A percentile compares a stretch with the other conserved stretches of the same genome.
These are phyloP conservation scores for Paralvinella palmiformis DNA, from an alignment of 1,140 invertebrate genomes.

Conservation along the genomic window DNA sequence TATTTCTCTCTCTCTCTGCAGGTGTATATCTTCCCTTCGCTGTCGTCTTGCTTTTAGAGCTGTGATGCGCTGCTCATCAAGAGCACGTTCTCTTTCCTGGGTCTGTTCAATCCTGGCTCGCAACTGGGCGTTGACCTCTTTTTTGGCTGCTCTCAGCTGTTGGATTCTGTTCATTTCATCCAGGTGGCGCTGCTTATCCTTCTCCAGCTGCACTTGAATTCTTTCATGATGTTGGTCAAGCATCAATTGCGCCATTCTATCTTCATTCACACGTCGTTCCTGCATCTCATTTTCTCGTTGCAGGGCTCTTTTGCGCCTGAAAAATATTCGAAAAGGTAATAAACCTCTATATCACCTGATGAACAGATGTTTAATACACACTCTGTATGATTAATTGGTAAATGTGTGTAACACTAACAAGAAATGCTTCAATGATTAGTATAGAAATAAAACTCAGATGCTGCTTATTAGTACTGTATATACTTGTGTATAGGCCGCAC, in stretches of 20 bases:
- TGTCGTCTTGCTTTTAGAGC: slow-evolving; percentile 33
- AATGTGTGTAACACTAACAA: too few species aligned
- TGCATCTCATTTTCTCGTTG: slow-evolving; percentile 19
- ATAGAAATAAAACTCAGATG: background rate
- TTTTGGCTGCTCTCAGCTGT: slow-evolving; percentile 37
- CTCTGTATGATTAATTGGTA: too few species aligned
- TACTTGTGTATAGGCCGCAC: slow-evolving; percentile 4
- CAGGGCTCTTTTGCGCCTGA: background rate
- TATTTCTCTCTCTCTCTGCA: slow-evolving; percentile 29
- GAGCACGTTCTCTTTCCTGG: slow-evolving; percentile 26
- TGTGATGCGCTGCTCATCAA: slow-evolving; percentile 30
- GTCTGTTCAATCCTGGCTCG: slow-evolving; percentile 30
- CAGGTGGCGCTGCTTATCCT: slow-evolving; percentile 28
- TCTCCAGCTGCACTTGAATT: slow-evolving; percentile 31
- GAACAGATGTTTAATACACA: too few species aligned
- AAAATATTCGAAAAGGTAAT: too few species aligned
- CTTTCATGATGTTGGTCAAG: slow-evolving; percentile 38
- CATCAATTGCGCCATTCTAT: slow-evolving; percentile 35
- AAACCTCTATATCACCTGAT: too few species aligned
- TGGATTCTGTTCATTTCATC: slow-evolving; percentile 29
- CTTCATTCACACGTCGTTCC: slow-evolving; percentile 28
- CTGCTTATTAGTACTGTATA: background rate
- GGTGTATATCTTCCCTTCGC: slow-evolving; percentile 28
- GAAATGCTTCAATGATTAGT: too few species aligned
- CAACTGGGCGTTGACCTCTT: slow-evolving; percentile 34